These are phyloP conservation scores for Hipposideros larvatus DNA, from an alignment of 2,797 vertebrate species.

Conservation along the genomic window DNA sequence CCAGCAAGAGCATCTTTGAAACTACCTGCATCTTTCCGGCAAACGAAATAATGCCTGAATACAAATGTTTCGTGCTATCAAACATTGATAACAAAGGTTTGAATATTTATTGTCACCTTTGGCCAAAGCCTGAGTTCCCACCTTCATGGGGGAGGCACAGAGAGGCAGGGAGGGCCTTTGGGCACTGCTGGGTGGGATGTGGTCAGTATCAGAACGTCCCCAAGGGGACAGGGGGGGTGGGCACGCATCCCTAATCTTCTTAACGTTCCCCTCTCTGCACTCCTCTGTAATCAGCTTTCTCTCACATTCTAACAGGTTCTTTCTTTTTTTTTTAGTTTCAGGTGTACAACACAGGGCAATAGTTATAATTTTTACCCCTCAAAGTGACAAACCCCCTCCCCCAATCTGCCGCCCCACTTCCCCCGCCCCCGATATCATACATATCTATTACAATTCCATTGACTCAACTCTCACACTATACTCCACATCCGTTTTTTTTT, in stretches of 20 bases:
- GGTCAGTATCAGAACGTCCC: conserved; percentile 80
- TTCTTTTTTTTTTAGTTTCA: no score
- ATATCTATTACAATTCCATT: no score
- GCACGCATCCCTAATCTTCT: conserved; percentile 85
- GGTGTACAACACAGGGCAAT: no score
- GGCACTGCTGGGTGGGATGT: conserved; percentile 87
- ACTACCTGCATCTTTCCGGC: conserved; percentile 73
- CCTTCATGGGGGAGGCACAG: conserved; percentile 75
- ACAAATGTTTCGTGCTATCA: conserved; percentile 90
- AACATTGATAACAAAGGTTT: conserved; percentile 89
- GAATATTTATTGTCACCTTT: conserved; percentile 90
- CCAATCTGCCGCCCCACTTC: no score
- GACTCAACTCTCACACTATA: no score
- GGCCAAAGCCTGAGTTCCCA: conserved; percentile 86
- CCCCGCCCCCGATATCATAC: no score
- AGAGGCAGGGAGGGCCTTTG: conserved; percentile 86
- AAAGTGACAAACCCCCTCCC: no score
- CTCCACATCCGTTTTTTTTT: no score
- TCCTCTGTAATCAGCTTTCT: conserved; percentile 85
- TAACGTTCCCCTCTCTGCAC: conserved; percentile 84
- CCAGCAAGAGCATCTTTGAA: conserved; percentile 78
- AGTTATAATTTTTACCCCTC: no score
- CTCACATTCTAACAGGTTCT: conserved; percentile 85
- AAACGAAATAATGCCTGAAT: conserved; percentile 84
- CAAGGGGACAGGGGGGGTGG: conserved; percentile 78